These are phyloP conservation scores for Nematolebias whitei DNA, from an alignment of 2,113 vertebrate species.

Conservation along the genomic window DNA sequence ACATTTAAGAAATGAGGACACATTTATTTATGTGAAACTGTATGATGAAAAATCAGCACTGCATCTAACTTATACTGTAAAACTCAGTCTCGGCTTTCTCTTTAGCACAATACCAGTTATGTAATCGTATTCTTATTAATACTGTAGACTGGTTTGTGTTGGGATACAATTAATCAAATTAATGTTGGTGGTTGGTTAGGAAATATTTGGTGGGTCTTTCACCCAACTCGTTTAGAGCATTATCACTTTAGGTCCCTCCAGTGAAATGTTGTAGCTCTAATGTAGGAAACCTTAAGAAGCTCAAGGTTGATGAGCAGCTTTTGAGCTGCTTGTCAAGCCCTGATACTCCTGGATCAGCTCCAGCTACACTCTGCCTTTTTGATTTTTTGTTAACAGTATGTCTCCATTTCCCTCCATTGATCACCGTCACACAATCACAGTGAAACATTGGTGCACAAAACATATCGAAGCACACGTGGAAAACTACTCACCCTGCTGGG, in stretches of 20 bases:
- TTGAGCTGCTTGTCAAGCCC: conserved; percentile 42
- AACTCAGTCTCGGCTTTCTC: background rate
- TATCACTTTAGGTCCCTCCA: conserved; percentile 11
- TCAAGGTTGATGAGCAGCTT: conserved; percentile 58
- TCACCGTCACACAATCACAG: conserved; percentile 42
- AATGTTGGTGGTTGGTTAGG: background rate
- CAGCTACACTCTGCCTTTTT: conserved; percentile 45
- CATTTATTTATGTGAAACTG: background rate
- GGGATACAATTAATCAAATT: conserved; percentile 8
- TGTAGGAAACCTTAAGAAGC: conserved; percentile 52
- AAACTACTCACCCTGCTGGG: conserved; percentile 82
- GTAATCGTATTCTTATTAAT: background rate
- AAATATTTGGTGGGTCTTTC: background rate
- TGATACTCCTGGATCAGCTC: conserved; percentile 43
- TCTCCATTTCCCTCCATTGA: conserved; percentile 53
- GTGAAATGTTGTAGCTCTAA: conserved; percentile 34
- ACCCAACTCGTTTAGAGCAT: background rate
- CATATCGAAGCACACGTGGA: conserved; percentile 18
- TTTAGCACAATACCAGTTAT: background rate
- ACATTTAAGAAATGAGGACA: too few species aligned
- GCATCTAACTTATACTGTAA: too few species aligned
- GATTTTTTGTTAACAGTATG: conserved; percentile 23
- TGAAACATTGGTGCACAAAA: conserved; percentile 22
- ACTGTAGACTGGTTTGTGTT: background rate
- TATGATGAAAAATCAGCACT: too few species aligned